A percentile compares a stretch with the other conserved stretches of the same genome.
phyloP scores from a whole-genome alignment of 1,140 invertebrate genomes.

The Charaxes varanes region DNA sequence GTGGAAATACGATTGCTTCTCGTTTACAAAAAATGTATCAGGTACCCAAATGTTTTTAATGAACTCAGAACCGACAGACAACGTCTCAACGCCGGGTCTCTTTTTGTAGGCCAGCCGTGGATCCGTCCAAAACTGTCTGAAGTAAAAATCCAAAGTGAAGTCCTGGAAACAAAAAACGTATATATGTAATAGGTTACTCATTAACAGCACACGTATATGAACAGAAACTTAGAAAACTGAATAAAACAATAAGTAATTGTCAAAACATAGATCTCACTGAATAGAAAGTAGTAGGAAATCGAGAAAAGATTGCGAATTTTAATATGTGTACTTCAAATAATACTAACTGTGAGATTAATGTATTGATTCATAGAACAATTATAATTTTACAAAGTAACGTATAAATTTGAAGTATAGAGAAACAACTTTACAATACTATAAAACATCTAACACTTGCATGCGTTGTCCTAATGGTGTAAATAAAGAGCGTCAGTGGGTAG shows the following conservation, averaged over 20 bases:
- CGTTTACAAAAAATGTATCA: slow-evolving; percentile 98
- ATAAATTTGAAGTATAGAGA: background rate
- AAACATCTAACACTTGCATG: slow-evolving; percentile 57
- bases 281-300: slow-evolving; percentile 5
- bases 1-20: slow-evolving; percentile 99
- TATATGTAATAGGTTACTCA: too few relatives aligned
- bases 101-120: slow-evolving; percentile 93
- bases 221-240: slow-evolving; percentile 14
- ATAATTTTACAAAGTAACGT: too few relatives aligned
- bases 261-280: slow-evolving; percentile 15
- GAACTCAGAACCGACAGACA: slow-evolving; percentile 94
- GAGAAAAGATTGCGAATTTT: slow-evolving; percentile 3
- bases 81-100: slow-evolving; percentile 88
- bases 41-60: slow-evolving; percentile 99
- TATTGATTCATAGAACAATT: too few relatives aligned
- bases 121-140: slow-evolving; percentile 98
- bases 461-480: slow-evolving; percentile 16
- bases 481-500: slow-evolving; percentile 7
- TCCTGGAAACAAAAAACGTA: slow-evolving; percentile 81
- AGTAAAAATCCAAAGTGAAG: slow-evolving; percentile 99
- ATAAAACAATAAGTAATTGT: slow-evolving; percentile 2
- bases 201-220: too few relatives aligned
- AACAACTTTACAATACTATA: slow-evolving; percentile 5
- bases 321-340: slow-evolving; percentile 2
- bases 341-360: slow-evolving; percentile 6